Evolutionary conservation across 2,888 invertebrate species (phyloP).

Genomic region (Rhabditoides inermis): DNA sequence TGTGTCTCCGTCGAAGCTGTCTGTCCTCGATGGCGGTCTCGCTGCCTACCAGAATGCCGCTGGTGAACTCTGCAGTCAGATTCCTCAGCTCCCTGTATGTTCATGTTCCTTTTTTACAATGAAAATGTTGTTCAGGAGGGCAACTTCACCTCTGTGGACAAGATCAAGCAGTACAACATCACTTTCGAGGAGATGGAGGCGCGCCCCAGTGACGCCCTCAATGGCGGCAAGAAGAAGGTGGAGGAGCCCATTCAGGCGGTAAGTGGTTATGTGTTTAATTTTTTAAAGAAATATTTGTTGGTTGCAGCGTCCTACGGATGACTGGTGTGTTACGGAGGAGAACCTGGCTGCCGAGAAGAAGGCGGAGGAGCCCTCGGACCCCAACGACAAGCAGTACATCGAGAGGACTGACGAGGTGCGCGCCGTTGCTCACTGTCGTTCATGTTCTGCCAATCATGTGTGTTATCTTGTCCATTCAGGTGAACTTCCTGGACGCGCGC

Average conservation of each 20-base stretch:
- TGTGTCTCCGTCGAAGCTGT: constrained; percentile 38
- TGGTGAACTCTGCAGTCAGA: neutral
- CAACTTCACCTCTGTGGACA: constrained; percentile 27
- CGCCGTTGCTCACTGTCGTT: neutral
- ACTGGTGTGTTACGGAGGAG: too few relatives aligned
- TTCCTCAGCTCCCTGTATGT: too few relatives aligned
- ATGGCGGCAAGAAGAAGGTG: too few relatives aligned
- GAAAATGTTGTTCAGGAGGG: constrained; percentile 14
- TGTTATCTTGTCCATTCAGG: constrained; percentile 11
- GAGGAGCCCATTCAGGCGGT: too few relatives aligned
- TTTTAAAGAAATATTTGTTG: too few relatives aligned
- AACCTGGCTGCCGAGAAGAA: too few relatives aligned
- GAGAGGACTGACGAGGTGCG: constrained; percentile 20
- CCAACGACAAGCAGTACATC: constrained; percentile 16
- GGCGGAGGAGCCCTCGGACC: too few relatives aligned
- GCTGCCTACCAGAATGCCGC: constrained; percentile 24
- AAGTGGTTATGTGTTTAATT: too few relatives aligned
- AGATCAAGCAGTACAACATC: constrained; percentile 15
- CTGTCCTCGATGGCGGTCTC: constrained; percentile 40
- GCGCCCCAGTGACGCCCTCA: too few relatives aligned
- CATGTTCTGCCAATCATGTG: neutral
- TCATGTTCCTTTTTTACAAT: neutral
- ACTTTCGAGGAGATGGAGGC: constrained; percentile 35
- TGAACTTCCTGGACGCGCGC: constrained; percentile 42
- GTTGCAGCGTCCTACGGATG: too few relatives aligned